A percentile compares a stretch with the other conserved stretches of the same genome.
Conservation (phyloP, 2,113 vertebrate species). For the Charina bottae region DNA sequence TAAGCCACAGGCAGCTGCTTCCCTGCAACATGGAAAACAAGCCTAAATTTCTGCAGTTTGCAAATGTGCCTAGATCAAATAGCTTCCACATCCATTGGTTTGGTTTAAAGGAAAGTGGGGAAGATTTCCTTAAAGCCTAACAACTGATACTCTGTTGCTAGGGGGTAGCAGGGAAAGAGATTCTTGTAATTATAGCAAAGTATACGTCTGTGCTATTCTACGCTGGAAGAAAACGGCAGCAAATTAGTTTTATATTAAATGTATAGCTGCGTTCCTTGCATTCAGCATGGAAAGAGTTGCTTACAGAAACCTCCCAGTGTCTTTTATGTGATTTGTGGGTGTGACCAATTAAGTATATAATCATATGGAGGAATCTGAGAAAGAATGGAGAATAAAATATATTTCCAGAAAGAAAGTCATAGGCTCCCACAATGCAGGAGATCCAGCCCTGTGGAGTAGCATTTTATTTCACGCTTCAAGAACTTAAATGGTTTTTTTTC, state of each 20-base stretch:
- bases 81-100: constrained; percentile 3
- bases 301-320: constrained; percentile 8
- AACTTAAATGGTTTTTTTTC: background rate
- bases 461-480: constrained; percentile 25
- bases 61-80: background rate
- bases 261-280: background rate
- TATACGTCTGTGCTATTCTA: constrained; percentile 7
- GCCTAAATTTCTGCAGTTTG: background rate
- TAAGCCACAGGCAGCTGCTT: background rate
- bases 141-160: background rate
- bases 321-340: constrained; percentile 13
- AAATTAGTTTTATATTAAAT: background rate
- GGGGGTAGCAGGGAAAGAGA: background rate
- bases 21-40: background rate
- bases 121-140: background rate
- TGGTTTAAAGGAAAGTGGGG: background rate
- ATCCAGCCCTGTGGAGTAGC: background rate
- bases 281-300: background rate
- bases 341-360: constrained; percentile 8
- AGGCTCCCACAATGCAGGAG: background rate
- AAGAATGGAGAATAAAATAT: constrained; percentile 16
- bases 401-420: constrained; percentile 4
- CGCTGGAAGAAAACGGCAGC: background rate
- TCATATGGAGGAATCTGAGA: background rate
- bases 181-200: constrained; percentile 2